Conservation (phyloP, 2,888 invertebrate genomes). For the Ophonus ardosiacus region DNA sequence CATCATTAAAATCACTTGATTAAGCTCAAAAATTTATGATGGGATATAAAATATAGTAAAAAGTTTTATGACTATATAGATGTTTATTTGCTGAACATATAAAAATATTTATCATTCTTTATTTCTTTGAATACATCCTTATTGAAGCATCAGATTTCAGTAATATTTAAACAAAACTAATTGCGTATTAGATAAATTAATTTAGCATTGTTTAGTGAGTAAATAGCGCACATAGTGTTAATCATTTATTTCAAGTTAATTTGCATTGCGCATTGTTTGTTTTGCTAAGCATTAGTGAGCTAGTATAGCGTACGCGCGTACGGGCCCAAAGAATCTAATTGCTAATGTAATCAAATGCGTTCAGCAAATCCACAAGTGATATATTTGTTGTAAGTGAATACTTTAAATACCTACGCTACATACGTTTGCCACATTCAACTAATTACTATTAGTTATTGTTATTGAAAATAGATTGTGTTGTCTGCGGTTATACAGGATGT, state of each 20-base stretch:
- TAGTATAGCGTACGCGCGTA: neutral
- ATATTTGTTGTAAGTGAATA: neutral
- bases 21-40: too few species aligned
- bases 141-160: neutral
- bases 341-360: neutral
- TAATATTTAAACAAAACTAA: neutral
- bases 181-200: neutral
- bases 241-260: constrained; percentile 3
- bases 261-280: neutral
- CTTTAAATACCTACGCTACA: neutral
- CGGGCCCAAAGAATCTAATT: neutral
- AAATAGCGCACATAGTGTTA: constrained; percentile 6
- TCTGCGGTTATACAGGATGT: too few species aligned
- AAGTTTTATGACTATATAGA: too few species aligned
- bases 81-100: too few species aligned
- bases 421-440: neutral
- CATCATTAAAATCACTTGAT: too few species aligned
- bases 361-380: neutral
- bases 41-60: too few species aligned
- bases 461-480: too few species aligned
- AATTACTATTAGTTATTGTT: neutral
- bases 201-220: neutral
- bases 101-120: too few species aligned
- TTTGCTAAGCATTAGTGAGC: constrained; percentile 16
- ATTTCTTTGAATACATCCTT: too few species aligned